These are phyloP conservation scores for Aphelocoma californica DNA, from an alignment of 2,797 vertebrate species.

Conservation along the genomic window DNA sequence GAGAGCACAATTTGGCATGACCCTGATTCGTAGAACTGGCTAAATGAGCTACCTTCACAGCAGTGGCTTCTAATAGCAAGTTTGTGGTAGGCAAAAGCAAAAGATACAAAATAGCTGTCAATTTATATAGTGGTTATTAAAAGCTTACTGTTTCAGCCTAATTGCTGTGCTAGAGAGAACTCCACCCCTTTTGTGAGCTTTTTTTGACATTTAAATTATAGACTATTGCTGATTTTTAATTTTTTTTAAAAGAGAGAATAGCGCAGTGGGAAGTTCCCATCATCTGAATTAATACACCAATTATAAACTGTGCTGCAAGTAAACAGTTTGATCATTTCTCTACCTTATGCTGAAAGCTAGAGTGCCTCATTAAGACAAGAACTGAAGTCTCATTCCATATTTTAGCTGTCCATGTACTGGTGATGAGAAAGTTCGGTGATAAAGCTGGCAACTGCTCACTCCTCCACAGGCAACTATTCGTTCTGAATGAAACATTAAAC, in stretches of 20 bases:
- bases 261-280: not conserved
- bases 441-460: constrained; percentile 20
- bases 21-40: rapidly evolving
- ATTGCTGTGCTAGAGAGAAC: constrained; percentile 39
- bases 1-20: not conserved
- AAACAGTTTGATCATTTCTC: constrained; percentile 56
- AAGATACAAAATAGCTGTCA: constrained; percentile 47
- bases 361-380: constrained; percentile 51
- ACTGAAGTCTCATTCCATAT: constrained; percentile 41
- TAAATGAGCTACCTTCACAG: not conserved
- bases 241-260: constrained; percentile 5
- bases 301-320: constrained; percentile 46
- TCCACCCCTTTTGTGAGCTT: constrained; percentile 47
- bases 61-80: not conserved
- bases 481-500: constrained; percentile 34
- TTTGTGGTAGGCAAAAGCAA: not conserved
- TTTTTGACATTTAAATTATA: constrained; percentile 68
- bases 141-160: constrained; percentile 48
- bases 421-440: constrained; percentile 27
- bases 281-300: constrained; percentile 38
- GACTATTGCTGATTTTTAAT: not conserved
- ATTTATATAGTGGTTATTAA: constrained; percentile 44
- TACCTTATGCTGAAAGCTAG: constrained; percentile 41
- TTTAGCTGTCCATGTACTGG: constrained; percentile 11
- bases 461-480: not conserved